Evolutionary conservation across 2,888 invertebrate species (phyloP), one percentile per base, ranked within the genome.

Genomic region (Drosophila ezoana): DNA sequence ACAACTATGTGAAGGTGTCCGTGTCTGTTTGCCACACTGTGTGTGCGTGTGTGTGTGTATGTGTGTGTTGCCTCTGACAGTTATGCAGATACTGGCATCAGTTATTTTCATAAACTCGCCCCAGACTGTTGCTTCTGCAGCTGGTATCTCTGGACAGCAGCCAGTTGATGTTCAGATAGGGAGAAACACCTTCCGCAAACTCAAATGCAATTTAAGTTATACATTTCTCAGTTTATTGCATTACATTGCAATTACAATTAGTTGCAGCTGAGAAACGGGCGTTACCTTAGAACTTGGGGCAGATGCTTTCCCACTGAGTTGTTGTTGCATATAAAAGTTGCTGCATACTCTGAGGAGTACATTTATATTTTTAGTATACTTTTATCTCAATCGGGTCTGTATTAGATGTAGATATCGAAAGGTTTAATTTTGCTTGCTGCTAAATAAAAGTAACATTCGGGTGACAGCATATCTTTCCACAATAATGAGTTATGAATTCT

Each of bases 81-180:
- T 62, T 76, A 60, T 75, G 73, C 51, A 77, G 68, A 60, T 61
- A 54, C 47, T 54, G 72, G 49, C 61, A 61, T 62, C 47, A 73
- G 65, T 49, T 74, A 78, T 76, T 78, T 78, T 78, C 76, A 76
- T 76, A 78, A 64, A 78, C 69, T 78, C 61, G 20, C 58, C 49
- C 44, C 16, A 4, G 54, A 32, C 58, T 59, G 48, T 52, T 35
- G 47, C 52, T 40, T 16, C 23, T 49, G 40, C 20, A 28, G 47
- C 16, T 14, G 18, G 18, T 52, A 51, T 69, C 58, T 64, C 52
- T 76, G 79, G 76, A 54, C 54, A 64, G 57, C 58, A 77, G 68
- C 60, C 77, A 76, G 73, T 77, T 72, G 54, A 62, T 64, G 59
- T 65, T 76, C 57, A 35, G 49, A 60, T 61, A 58, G 33, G 43